Evolutionary conservation across 1,140 invertebrate species (phyloP), one percentile per base, ranked within the genome.

Genomic region (Drosophila parvula): DNA sequence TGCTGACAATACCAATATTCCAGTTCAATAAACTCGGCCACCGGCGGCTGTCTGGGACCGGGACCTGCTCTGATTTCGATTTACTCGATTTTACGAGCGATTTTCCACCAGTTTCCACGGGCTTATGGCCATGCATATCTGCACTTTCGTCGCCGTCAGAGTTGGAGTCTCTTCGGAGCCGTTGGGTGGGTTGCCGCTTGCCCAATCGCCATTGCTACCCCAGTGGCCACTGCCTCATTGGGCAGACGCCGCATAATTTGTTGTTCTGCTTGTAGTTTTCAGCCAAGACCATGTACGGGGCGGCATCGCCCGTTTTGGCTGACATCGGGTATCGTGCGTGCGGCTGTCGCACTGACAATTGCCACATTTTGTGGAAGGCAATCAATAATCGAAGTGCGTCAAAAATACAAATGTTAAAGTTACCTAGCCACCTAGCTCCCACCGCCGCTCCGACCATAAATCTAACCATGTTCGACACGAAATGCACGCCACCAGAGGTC

Each of bases 311-410:
- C 27, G 56, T 51, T 86, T 82, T 83, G 61, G 77, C n/a, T 55
- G 47, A 36, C 68, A 62, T 28, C 28, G 18, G 28, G 30, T n/a
- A 60, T 57, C 60, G 82, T 86, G 82, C 82, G 83, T 85, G 79
- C 70, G 28, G 44, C 80, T 41, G 61, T 41, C 61, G 55, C 61
- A 76, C 69, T 43, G 51, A 76, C 74, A 89, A 75, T 89, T 88
- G 81, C 80, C 85, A 89, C 84, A 90, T 89, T 90, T 90, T 81
- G 81, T 90, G 85, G 74, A 55, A 77, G 78, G 28, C 85, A 89
- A 89, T 89, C 84, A 90, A 89, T 89, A 89, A 84, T 38, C 80
- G 70, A 90, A 84, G 85, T 89, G 74, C 85, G 84, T 88, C 85
- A 90, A 90, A 57, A 62, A 64, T 68, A 89, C 77, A 89, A 88